phyloP scores from a whole-genome alignment of 2,113 vertebrate species.

The Calyptomena viridis region DNA sequence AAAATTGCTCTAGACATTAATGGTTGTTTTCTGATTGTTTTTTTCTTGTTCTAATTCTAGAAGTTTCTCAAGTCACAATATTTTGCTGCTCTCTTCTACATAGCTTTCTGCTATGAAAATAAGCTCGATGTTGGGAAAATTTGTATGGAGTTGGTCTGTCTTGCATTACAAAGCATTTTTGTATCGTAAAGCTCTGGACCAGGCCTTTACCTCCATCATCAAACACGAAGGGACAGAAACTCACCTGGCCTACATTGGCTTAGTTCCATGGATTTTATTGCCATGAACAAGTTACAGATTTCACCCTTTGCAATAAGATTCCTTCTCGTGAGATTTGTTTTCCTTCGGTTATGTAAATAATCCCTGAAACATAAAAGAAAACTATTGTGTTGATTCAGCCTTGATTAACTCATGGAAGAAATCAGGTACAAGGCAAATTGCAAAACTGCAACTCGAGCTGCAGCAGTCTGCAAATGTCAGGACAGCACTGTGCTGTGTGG shows the following conservation, averaged over 20 bases:
- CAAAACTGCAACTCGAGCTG: not conserved
- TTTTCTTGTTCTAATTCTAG: slow-evolving; percentile 25
- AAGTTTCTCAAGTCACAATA: slow-evolving; percentile 28
- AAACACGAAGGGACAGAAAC: slow-evolving; percentile 1
- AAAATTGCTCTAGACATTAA: slow-evolving; percentile 35
- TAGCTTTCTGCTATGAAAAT: not conserved
- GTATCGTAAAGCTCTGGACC: not conserved
- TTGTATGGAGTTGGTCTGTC: not conserved
- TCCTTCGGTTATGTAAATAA: not conserved
- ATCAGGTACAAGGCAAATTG: rapidly evolving
- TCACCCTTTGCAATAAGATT: not conserved
- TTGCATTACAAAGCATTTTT: not conserved
- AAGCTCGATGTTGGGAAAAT: not conserved
- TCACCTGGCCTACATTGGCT: not conserved
- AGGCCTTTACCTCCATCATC: not conserved
- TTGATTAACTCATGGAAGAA: not conserved
- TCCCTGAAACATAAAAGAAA: not conserved
- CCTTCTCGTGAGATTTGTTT: not conserved
- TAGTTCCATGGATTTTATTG: not conserved
- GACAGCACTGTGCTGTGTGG: rapidly evolving
- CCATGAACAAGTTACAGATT: not conserved
- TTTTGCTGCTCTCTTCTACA: not conserved
- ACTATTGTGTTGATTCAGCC: not conserved
- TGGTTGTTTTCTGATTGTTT: not conserved
- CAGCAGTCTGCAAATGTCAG: not conserved